Base-by-base conservation (phyloP, 2,113 vertebrate species). In the Phaethon lepturus region DNA sequence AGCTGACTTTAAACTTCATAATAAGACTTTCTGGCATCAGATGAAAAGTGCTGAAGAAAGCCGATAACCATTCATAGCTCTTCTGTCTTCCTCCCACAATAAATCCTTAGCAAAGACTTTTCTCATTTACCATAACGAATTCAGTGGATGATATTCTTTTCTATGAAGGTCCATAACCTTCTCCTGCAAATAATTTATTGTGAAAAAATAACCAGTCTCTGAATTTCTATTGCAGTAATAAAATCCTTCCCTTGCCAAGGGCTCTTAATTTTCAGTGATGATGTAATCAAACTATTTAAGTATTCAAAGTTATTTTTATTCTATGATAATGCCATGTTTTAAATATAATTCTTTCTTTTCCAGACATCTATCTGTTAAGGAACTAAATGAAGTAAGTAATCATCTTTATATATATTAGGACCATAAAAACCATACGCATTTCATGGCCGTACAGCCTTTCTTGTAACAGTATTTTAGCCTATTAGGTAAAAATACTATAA, bases 331-430 rank as follows among this genome's bases (percentile, higher is more conserved):
- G 14, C 59, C 90, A n/a, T 56, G 9, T 40, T 90, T 72, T 93
- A 6, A 10, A 50, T 81, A 33, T 72, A 78, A 68, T 86, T 97
- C 33, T 93, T 83, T 94, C 35, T 96, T 86, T 97, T 84, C 47
- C 83, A 97, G 97, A 63, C 52, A 94, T 40, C 33, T 72, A 44
- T 95, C 85, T 84, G 18, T 84, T 80, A 88, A 67, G 24, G 79
- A 96, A 74, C 29, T 62, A 74, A 86, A 91, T 3, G 10, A 91
- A 86, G 97, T 97, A 97, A 97, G 97, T 97, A 90, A 71, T 75
- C 53, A 23, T 44, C 58, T 90, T 92, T 60, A 8, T 35, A 29
- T 50, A 12, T 40, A 75, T 75, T 28, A 90, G 23, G 13, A 71
- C 17, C 35, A 62, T 52, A 80, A 88, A 92, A 92, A 11, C 10